Conservation (phyloP, 2,113 vertebrate species). For the Lucifuga dentata region DNA sequence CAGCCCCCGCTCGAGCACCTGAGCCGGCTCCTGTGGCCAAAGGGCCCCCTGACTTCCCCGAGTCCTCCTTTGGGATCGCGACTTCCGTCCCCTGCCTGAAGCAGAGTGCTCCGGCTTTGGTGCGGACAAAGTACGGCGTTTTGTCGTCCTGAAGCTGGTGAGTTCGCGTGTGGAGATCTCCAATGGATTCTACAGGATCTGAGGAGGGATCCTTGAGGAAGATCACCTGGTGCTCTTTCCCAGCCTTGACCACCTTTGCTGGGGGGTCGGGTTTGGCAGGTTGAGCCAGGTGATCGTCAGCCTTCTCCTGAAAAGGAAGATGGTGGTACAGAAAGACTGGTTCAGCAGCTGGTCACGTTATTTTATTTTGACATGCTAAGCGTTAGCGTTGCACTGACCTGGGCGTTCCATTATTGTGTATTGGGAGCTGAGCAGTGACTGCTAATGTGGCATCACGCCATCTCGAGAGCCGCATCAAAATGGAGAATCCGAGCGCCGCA, state of each 20-base stretch:
- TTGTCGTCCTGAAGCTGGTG: conserved; percentile 88
- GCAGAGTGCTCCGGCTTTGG: conserved; percentile 93
- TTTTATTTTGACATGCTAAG: no score
- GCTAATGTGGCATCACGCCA: no score
- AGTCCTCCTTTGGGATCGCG: conserved; percentile 82
- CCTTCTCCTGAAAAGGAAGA: conserved; percentile 29
- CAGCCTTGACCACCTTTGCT: not conserved
- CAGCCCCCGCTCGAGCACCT: conserved; percentile 41
- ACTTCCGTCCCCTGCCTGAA: conserved; percentile 93
- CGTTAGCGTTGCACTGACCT: no score
- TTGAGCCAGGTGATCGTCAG: conserved; percentile 40
- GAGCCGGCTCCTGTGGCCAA: conserved; percentile 57
- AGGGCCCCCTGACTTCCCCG: conserved; percentile 60
- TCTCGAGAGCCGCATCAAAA: no score
- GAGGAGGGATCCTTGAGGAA: not conserved
- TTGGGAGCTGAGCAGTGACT: no score
- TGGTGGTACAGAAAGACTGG: no score
- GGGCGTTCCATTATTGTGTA: no score
- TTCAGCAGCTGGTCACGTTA: no score
- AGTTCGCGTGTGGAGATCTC: conserved; percentile 84
- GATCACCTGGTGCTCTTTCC: conserved; percentile 9
- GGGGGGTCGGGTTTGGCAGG: conserved; percentile 12
- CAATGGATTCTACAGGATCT: conserved; percentile 62
- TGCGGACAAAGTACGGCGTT: conserved; percentile 89
- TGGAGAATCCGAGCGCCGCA: no score